Conservation (phyloP, 2,113 vertebrate species). For the Phasianus colchicus region DNA sequence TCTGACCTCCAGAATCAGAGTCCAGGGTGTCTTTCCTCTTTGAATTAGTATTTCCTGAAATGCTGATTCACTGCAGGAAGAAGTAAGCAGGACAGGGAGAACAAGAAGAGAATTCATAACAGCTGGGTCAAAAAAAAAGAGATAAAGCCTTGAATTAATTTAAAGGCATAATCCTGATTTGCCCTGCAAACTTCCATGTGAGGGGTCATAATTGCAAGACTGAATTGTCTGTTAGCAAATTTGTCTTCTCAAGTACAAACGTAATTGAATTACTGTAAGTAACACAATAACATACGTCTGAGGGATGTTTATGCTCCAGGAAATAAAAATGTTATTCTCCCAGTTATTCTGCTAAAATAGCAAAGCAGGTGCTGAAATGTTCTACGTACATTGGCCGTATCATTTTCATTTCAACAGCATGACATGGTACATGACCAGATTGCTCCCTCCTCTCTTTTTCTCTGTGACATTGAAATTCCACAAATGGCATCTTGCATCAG, state of each 20-base stretch:
- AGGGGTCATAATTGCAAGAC: constrained; percentile 17
- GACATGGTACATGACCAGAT: constrained; percentile 21
- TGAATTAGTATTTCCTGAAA: constrained; percentile 63
- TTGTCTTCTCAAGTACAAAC: constrained; percentile 48
- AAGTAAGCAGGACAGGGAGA: constrained; percentile 37
- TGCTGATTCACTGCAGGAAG: constrained; percentile 65
- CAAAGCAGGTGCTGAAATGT: background rate
- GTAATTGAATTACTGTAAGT: constrained; percentile 53
- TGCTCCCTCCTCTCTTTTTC: constrained; percentile 34
- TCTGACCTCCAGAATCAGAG: constrained; percentile 33
- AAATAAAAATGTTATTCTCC: constrained; percentile 43
- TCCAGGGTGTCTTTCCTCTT: constrained; percentile 54
- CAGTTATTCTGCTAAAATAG: background rate
- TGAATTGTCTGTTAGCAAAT: constrained; percentile 46
- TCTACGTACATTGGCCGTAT: background rate
- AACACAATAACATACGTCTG: background rate
- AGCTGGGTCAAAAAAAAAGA: constrained; percentile 51
- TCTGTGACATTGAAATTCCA: constrained; percentile 74
- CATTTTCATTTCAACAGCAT: background rate
- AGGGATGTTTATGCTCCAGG: constrained; percentile 13
- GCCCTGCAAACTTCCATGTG: constrained; percentile 14
- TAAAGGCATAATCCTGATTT: constrained; percentile 45
- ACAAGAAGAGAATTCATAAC: constrained; percentile 49
- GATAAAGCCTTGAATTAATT: constrained; percentile 53
- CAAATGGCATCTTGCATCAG: constrained; percentile 75